Percentiles rank a stretch among this genome's conserved stretches.
These are phyloP conservation scores for Psococerastis gibbosa DNA, from an alignment of 2,888 invertebrate species.

Conservation along the genomic window DNA sequence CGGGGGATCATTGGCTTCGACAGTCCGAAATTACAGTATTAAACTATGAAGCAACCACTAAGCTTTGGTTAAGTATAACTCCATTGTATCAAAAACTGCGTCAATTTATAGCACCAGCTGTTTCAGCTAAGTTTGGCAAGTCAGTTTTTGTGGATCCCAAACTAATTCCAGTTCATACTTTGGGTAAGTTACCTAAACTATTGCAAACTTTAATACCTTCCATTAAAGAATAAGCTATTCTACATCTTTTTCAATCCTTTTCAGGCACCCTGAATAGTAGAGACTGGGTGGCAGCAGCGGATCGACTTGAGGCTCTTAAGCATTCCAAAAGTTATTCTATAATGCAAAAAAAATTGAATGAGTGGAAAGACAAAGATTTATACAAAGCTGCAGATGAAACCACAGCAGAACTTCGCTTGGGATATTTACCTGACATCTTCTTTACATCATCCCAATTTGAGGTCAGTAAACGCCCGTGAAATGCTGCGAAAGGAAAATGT, in stretches of 20 bases:
- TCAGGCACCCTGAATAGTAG: background rate
- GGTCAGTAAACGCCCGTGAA: background rate
- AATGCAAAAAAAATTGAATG: background rate
- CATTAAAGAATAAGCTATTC: no score
- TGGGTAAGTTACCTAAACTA: background rate
- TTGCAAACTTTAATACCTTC: no score
- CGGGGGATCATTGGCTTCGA: background rate
- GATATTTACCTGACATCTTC: background rate
- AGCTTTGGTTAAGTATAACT: background rate
- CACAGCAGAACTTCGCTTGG: background rate
- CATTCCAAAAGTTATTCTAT: background rate
- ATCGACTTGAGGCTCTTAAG: background rate
- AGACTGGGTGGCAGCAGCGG: conserved; percentile 6
- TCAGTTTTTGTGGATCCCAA: conserved; percentile 2
- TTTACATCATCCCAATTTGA: background rate
- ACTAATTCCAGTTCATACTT: conserved; percentile 4
- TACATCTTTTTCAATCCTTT: no score
- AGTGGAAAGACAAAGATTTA: background rate
- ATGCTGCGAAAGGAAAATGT: conserved; percentile 1
- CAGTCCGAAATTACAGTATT: background rate
- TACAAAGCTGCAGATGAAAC: conserved; percentile 3
- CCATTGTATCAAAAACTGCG: conserved; percentile 3
- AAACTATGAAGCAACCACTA: background rate
- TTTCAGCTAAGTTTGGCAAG: background rate
- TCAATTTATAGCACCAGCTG: background rate